Percentiles rank a stretch among this genome's conserved stretches.
Conservation (phyloP, 2,797 vertebrate genomes). For the Pipistrellus pipistrellus region DNA sequence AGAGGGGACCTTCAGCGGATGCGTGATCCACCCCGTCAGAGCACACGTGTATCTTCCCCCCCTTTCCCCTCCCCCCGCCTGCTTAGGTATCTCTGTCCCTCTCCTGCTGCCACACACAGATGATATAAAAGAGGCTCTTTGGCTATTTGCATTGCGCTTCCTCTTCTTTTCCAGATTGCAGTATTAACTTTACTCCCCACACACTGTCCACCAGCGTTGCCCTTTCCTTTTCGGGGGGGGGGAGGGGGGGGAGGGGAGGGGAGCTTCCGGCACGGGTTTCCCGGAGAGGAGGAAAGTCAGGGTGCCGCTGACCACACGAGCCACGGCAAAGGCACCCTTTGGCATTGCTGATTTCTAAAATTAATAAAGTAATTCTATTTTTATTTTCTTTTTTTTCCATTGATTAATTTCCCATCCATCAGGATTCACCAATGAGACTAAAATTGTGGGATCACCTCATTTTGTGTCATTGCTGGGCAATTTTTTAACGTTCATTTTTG, state of each 20-base stretch:
- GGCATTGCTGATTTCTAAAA: conserved; percentile 81
- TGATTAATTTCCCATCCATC: conserved; percentile 77
- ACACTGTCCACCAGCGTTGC: not conserved
- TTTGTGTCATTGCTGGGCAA: conserved; percentile 59
- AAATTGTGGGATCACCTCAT: conserved; percentile 69
- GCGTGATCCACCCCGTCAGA: conserved; percentile 39
- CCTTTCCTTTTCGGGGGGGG: conserved; percentile 55
- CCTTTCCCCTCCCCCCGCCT: not conserved
- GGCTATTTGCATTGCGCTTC: conserved; percentile 83
- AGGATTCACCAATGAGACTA: conserved; percentile 74
- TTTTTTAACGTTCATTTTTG: conserved; percentile 51
- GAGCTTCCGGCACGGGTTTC: not conserved
- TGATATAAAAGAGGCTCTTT: conserved; percentile 79
- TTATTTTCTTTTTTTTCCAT: conserved; percentile 82
- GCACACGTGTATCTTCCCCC: conserved; percentile 33
- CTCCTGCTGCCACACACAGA: conserved; percentile 77
- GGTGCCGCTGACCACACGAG: not conserved
- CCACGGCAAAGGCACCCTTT: conserved; percentile 55
- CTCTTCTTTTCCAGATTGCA: conserved; percentile 75
- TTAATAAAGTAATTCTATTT: conserved; percentile 88
- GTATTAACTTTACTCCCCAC: conserved; percentile 59
- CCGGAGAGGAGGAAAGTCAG: not conserved
- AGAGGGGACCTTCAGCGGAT: conserved; percentile 35
- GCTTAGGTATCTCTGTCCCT: conserved; percentile 67
- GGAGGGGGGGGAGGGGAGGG: not conserved